Evolutionary conservation across 2,888 invertebrate genomes (phyloP).

Genomic region (Thymelicus sylvestris): DNA sequence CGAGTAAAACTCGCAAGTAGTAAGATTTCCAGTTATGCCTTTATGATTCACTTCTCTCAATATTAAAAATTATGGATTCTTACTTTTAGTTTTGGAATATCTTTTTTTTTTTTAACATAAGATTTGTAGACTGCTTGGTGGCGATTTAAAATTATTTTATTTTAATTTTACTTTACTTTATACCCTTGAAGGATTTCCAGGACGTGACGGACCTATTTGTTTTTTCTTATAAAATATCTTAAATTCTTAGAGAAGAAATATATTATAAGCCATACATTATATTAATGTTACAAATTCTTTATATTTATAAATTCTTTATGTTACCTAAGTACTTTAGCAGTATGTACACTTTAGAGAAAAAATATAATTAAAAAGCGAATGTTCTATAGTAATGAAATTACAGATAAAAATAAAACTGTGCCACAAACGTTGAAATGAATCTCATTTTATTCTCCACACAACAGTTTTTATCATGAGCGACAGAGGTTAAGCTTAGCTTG

Average conservation of each 20-base stretch:
- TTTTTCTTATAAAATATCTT: too few species aligned
- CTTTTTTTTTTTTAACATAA: too few species aligned
- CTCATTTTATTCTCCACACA: constrained; percentile 29
- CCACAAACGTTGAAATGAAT: constrained; percentile 23
- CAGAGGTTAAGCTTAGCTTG: constrained; percentile 29
- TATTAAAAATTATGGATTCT: background rate
- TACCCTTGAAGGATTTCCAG: too few species aligned
- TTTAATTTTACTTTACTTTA: too few species aligned
- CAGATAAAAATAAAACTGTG: constrained; percentile 21
- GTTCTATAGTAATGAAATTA: constrained; percentile 14
- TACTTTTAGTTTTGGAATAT: background rate
- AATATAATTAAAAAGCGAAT: background rate
- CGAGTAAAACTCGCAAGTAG: background rate
- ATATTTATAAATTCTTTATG: too few species aligned
- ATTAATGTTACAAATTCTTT: too few species aligned
- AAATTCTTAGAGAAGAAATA: too few species aligned
- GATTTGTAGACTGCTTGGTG: too few species aligned
- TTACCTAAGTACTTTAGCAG: too few species aligned
- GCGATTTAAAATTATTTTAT: too few species aligned
- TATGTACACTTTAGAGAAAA: background rate
- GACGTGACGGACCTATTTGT: too few species aligned
- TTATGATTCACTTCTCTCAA: background rate
- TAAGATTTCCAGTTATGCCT: background rate
- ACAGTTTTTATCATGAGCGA: constrained; percentile 32
- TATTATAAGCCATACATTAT: too few species aligned